Conservation (phyloP, 1,140 invertebrate species). For the Mya arenaria region DNA sequence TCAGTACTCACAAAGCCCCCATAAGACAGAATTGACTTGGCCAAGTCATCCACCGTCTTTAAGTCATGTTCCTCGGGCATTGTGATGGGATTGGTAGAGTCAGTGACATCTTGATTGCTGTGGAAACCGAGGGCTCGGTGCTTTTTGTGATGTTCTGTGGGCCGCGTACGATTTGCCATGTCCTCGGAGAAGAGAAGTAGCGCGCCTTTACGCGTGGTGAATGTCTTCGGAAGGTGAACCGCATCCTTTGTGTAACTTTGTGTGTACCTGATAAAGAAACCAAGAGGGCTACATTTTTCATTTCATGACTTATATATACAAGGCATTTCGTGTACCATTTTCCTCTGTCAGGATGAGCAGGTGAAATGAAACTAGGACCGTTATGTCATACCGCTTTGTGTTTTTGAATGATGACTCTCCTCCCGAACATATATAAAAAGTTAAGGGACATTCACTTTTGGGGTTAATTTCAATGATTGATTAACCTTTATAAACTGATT, state of each 20-base stretch:
- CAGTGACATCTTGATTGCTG: conserved; percentile 33
- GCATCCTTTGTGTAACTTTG: conserved; percentile 38
- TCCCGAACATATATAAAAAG: no score
- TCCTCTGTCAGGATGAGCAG: no score
- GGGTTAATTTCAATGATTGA: no score
- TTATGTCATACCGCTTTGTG: no score
- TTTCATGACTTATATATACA: not conserved
- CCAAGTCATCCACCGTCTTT: conserved; percentile 79
- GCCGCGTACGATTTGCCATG: conserved; percentile 64
- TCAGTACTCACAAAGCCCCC: conserved; percentile 71
- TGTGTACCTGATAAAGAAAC: not conserved
- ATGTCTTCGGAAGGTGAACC: conserved; percentile 79
- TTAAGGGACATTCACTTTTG: no score
- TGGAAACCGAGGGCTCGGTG: conserved; percentile 5
- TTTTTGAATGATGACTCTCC: no score
- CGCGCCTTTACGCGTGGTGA: conserved; percentile 80
- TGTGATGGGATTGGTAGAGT: conserved; percentile 27
- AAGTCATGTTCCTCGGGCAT: conserved; percentile 51
- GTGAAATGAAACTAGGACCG: no score
- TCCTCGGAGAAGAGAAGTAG: conserved; percentile 80
- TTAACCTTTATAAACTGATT: not conserved
- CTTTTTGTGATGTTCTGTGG: conserved; percentile 12
- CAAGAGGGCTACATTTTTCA: not conserved
- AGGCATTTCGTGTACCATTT: conserved; percentile 21
- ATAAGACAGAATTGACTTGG: conserved; percentile 78